phyloP scores from a whole-genome alignment of 2,797 vertebrate species.

The Melanotaenia parkinsoni region DNA sequence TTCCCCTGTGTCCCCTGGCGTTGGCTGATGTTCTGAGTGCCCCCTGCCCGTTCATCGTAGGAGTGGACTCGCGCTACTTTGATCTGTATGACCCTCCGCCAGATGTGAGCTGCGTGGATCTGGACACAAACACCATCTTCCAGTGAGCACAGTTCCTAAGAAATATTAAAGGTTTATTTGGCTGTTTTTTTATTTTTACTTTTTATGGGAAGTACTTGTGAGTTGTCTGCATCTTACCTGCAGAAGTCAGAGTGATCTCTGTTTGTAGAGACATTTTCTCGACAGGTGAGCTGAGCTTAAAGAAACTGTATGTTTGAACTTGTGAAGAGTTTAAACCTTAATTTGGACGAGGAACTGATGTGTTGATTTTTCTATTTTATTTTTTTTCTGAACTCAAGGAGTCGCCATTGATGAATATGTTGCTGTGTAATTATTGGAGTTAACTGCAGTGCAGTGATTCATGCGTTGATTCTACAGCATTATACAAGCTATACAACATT shows the following conservation, averaged over 20 bases:
- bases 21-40: conserved; percentile 96
- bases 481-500: conserved; percentile 9
- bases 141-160: conserved; percentile 83
- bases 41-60: conserved; percentile 97
- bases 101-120: conserved; percentile 96
- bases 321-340: neutral
- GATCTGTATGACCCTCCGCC: conserved; percentile 96
- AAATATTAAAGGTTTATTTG: neutral
- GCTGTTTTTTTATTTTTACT: no score
- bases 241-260: no score
- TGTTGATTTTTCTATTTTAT: neutral
- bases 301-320: no score
- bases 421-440: neutral
- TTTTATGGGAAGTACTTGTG: no score
- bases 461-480: neutral
- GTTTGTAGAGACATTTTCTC: no score
- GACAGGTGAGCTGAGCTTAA: no score
- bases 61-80: conserved; percentile 97
- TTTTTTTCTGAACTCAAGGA: neutral
- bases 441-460: neutral
- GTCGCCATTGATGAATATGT: neutral
- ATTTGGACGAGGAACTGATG: neutral
- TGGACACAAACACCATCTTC: conserved; percentile 98
- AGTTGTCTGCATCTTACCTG: no score
- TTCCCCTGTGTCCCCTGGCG: conserved; percentile 95